phyloP scores from a whole-genome alignment of 2,888 invertebrate species.

The Charanyca ferruginea region DNA sequence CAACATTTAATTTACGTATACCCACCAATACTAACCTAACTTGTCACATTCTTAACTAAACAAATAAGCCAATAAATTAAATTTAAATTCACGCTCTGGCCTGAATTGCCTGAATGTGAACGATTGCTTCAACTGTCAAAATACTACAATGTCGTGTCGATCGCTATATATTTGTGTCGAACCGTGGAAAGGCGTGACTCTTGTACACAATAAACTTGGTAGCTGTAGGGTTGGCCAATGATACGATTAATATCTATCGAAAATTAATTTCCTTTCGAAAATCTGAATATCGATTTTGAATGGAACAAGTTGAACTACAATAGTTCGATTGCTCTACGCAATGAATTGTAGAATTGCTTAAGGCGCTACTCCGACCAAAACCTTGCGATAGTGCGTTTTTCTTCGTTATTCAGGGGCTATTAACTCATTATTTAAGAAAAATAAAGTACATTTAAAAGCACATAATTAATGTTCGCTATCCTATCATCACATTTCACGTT shows the following conservation, averaged over 20 bases:
- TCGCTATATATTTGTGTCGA: slow-evolving; percentile 27
- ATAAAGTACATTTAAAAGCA: no score
- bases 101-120: slow-evolving; percentile 5
- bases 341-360: no score
- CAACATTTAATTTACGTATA: no score
- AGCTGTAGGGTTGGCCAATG: slow-evolving; percentile 42
- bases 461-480: no score
- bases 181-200: slow-evolving; percentile 54
- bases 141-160: slow-evolving; percentile 46
- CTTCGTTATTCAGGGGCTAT: no score
- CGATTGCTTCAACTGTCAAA: slow-evolving; percentile 38
- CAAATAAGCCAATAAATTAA: slow-evolving; percentile 6
- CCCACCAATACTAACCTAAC: no score
- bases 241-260: slow-evolving; percentile 37
- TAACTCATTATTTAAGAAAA: no score
- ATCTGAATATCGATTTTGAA: slow-evolving; percentile 29
- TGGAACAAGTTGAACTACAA: slow-evolving; percentile 11
- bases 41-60: not conserved
- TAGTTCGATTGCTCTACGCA: not conserved
- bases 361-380: no score
- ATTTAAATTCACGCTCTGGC: slow-evolving; percentile 6
- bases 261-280: slow-evolving; percentile 21
- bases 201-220: slow-evolving; percentile 36
- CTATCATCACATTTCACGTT: no score
- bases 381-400: no score